Conservation (phyloP, 1,140 invertebrate species). For the Drosophila lacteicornis region DNA sequence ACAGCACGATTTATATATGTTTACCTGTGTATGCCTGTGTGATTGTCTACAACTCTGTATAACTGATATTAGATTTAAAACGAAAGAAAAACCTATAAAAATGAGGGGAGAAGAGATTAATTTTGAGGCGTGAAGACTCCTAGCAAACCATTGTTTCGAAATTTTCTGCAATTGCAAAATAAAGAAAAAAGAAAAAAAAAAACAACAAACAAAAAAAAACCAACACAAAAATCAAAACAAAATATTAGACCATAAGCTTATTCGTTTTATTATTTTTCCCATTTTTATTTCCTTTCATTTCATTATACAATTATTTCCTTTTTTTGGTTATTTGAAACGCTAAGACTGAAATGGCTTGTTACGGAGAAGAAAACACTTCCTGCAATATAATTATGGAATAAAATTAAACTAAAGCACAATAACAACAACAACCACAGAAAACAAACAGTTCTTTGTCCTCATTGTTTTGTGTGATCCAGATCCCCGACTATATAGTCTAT, state of each 20-base stretch:
- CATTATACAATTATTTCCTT: constrained; percentile 50
- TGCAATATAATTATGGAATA: constrained; percentile 60
- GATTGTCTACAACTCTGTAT: constrained; percentile 71
- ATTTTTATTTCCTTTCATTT: constrained; percentile 46
- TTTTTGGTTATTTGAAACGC: constrained; percentile 82
- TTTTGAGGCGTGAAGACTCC: constrained; percentile 67
- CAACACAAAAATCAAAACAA: constrained; percentile 36
- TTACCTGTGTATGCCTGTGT: constrained; percentile 75
- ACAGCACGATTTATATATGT: constrained; percentile 45
- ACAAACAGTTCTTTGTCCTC: constrained; percentile 44
- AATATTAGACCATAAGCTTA: constrained; percentile 67
- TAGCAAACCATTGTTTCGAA: constrained; percentile 81
- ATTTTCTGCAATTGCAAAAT: constrained; percentile 64
- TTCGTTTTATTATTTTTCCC: constrained; percentile 42
- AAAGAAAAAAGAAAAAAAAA: constrained; percentile 36
- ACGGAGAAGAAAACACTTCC: constrained; percentile 75
- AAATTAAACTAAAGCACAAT: constrained; percentile 33
- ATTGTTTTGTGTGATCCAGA: constrained; percentile 63
- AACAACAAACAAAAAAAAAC: constrained; percentile 20
- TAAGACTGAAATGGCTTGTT: constrained; percentile 84
- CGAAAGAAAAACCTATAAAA: constrained; percentile 24
- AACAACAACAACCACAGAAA: constrained; percentile 33
- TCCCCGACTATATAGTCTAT: constrained; percentile 57
- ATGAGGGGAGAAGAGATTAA: constrained; percentile 22
- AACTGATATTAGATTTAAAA: constrained; percentile 73